These are phyloP conservation scores for Trichomycterus rosablanca DNA, from an alignment of 2,113 vertebrate genomes.

Conservation along the genomic window DNA sequence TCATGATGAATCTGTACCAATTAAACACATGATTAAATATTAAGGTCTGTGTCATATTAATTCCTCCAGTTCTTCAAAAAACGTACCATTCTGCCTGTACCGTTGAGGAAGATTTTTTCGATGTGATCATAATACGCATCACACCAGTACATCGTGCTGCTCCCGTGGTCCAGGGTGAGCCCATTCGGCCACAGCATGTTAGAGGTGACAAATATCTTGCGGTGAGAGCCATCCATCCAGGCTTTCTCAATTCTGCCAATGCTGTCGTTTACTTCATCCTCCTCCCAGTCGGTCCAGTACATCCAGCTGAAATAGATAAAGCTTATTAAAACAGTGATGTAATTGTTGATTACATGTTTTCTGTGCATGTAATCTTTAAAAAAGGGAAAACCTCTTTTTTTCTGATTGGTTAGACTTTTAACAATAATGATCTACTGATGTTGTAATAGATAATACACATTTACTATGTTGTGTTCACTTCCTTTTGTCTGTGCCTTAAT, in stretches of 20 bases:
- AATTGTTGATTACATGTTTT: too few species aligned
- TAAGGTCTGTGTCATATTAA: too few species aligned
- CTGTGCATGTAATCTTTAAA: too few species aligned
- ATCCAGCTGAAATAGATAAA: conserved; percentile 80
- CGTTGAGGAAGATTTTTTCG: conserved; percentile 92
- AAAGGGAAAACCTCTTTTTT: too few species aligned
- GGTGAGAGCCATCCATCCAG: conserved; percentile 93
- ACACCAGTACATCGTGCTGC: conserved; percentile 91
- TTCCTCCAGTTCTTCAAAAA: neutral
- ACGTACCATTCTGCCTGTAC: conserved; percentile 88
- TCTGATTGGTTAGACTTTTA: too few species aligned
- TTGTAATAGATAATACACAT: too few species aligned
- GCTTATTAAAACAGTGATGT: neutral
- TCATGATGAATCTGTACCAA: too few species aligned
- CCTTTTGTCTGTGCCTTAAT: too few species aligned
- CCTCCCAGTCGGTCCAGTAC: conserved; percentile 99
- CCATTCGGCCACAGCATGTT: conserved; percentile 99
- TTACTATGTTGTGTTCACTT: too few species aligned
- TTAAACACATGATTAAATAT: too few species aligned
- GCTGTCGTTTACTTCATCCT: conserved; percentile 94
- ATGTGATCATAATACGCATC: conserved; percentile 98
- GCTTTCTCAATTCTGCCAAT: conserved; percentile 95
- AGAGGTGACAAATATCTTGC: conserved; percentile 90
- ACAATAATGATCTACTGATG: too few species aligned
- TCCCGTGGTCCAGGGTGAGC: conserved; percentile 84